phyloP scores from a whole-genome alignment of 2,888 invertebrate genomes.

The Blera fallax region DNA sequence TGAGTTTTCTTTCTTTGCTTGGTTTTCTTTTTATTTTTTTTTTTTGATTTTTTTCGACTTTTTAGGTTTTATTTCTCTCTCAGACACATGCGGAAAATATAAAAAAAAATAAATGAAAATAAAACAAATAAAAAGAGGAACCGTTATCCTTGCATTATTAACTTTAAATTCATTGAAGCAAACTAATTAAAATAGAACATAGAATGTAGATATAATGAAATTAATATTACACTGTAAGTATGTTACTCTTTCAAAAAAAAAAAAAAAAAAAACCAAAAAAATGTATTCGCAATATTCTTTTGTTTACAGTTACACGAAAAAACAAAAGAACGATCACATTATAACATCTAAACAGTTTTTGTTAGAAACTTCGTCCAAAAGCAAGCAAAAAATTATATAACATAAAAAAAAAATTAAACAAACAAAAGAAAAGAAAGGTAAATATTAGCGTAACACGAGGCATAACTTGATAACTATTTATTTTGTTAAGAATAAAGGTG shows the following conservation, averaged over 20 bases:
- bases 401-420: slow-evolving; percentile 14
- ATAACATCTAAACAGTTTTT: slow-evolving; percentile 39
- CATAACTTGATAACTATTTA: slow-evolving; percentile 30
- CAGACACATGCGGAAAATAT: slow-evolving; percentile 27
- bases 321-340: background rate
- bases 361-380: slow-evolving; percentile 69
- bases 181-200: slow-evolving; percentile 45
- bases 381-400: background rate
- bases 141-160: slow-evolving; percentile 72
- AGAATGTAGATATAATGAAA: slow-evolving; percentile 47
- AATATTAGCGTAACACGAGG: slow-evolving; percentile 8
- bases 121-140: slow-evolving; percentile 43
- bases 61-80: slow-evolving; percentile 1
- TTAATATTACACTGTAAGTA: slow-evolving; percentile 61
- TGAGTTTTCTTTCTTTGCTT: slow-evolving; percentile 29
- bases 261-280: no score
- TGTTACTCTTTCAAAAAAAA: slow-evolving; percentile 35
- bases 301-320: slow-evolving; percentile 29
- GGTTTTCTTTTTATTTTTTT: background rate
- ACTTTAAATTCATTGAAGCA: slow-evolving; percentile 59
- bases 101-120: slow-evolving; percentile 23
- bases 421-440: slow-evolving; percentile 17
- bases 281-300: slow-evolving; percentile 11
- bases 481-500: slow-evolving; percentile 59
- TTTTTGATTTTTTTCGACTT: background rate